Conservation (phyloP, 2,888 invertebrate species). For the Lathronympha strigana region DNA sequence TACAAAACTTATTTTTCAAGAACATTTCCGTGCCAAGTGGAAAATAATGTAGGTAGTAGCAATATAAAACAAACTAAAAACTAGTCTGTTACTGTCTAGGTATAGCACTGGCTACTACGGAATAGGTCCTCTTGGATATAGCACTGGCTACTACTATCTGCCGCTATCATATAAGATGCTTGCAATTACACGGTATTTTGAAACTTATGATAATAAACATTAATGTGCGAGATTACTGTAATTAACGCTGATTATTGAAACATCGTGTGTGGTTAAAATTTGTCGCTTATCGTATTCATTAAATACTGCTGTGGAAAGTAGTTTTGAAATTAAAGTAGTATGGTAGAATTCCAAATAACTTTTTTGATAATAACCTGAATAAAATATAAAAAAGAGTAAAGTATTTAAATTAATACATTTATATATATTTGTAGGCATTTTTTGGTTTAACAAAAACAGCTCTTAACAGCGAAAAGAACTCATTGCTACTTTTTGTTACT, state of each 20-base stretch:
- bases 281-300: constrained; percentile 63
- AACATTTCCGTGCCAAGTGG: neutral
- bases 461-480: too few relatives aligned
- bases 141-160: neutral
- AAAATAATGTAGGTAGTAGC: neutral
- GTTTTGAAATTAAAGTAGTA: neutral
- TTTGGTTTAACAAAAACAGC: too few relatives aligned
- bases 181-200: constrained; percentile 8
- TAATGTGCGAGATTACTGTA: constrained; percentile 24
- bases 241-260: constrained; percentile 42
- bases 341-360: neutral
- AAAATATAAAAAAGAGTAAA: neutral
- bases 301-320: constrained; percentile 55
- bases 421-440: too few relatives aligned
- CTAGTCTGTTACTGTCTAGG: too few relatives aligned
- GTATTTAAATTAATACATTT: too few relatives aligned
- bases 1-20: neutral
- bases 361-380: neutral
- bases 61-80: too few relatives aligned
- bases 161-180: neutral
- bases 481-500: too few relatives aligned
- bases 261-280: constrained; percentile 64
- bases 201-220: constrained; percentile 18
- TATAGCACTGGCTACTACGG: too few relatives aligned
- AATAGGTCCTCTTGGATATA: too few relatives aligned